These are phyloP conservation scores for Andrena fulva DNA, from an alignment of 2,888 invertebrate genomes.

Conservation along the genomic window DNA sequence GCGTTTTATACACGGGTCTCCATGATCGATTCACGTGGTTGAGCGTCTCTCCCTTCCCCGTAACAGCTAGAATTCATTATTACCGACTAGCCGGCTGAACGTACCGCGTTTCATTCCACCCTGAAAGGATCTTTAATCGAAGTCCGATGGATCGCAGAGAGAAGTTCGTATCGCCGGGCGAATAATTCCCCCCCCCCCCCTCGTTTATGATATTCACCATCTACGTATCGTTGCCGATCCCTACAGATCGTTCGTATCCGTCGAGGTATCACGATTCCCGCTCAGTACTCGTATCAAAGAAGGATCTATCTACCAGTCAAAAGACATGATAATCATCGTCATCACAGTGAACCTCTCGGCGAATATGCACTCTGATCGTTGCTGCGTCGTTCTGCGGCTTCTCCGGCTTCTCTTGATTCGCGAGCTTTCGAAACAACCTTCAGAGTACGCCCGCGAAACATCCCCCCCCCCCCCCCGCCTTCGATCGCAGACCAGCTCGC, in stretches of 20 bases:
- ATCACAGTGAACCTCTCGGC: not conserved
- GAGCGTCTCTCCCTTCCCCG: slow-evolving; percentile 57
- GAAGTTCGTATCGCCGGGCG: slow-evolving; percentile 8
- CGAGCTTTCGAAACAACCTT: slow-evolving; percentile 4
- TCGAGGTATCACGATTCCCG: not conserved
- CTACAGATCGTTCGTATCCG: not conserved
- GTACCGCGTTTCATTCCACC: slow-evolving; percentile 47
- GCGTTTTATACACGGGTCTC: slow-evolving; percentile 75
- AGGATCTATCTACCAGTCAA: not conserved
- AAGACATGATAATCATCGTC: slow-evolving; percentile 1
- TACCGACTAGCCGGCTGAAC: slow-evolving; percentile 65
- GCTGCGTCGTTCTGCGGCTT: not conserved
- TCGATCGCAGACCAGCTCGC: not conserved
- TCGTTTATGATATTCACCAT: not conserved
- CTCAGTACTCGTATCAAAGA: not conserved
- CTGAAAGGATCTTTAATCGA: slow-evolving; percentile 52
- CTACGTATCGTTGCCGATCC: not conserved
- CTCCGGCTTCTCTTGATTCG: not conserved
- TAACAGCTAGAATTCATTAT: slow-evolving; percentile 69
- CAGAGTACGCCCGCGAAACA: not conserved
- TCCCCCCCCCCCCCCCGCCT: not conserved
- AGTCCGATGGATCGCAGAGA: slow-evolving; percentile 49
- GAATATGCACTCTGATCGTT: not conserved
- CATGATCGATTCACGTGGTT: slow-evolving; percentile 68
- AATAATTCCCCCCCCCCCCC: not conserved